Base-by-base conservation (phyloP, 2,113 vertebrate species). In the Recurvirostra avosetta region DNA sequence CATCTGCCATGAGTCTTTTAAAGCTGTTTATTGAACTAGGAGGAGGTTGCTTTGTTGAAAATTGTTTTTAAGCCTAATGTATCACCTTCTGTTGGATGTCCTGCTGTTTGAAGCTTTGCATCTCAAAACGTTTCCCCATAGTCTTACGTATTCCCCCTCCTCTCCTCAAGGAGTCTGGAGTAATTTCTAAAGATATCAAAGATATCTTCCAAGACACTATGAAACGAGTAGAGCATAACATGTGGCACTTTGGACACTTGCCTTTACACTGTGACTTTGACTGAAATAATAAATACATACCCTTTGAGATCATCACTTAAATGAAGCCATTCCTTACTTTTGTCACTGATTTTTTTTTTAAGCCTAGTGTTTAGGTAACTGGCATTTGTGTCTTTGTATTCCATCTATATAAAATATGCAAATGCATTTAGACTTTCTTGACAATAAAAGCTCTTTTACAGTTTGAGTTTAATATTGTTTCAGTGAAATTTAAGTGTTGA, bases 341-440 rank as follows among this genome's bases (percentile, higher is more conserved):
- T 58, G n/a, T 41, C 38, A 30, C 2, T 50, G 12, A 9, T 27
- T 11, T 20, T 8, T 8, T n/a, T 72, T 88, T 65, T 15, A n/a
- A 81, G 16, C 36, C 4, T 9, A 12, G 11, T 25, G 5, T n/a
- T 66, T 25, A 50, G 11, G 25, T 36, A 50, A 45, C 9, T 62
- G 47, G 1, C 5, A 17, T 79, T 73, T 81, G 15, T 1, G 0
- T 26, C 7, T 66, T 59, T 8, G 0, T 67, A 13, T 47, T 66
- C 14, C 15, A 26, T 20, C 19, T 76, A 1, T 5, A 13, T 45
- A 40, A 5, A 13, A n/a, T 9, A 50, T 32, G 13, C 20, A 71
- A 52, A 71, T 26, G 9, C 18, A 12, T 49, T 78, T 62, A 61
- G 30, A 21, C 4, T 32, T 84, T 21, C 7, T 4, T 16, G 20